Evolutionary conservation across 1,140 invertebrate species (phyloP).

Genomic region (Anoplolepis gracilipes): DNA sequence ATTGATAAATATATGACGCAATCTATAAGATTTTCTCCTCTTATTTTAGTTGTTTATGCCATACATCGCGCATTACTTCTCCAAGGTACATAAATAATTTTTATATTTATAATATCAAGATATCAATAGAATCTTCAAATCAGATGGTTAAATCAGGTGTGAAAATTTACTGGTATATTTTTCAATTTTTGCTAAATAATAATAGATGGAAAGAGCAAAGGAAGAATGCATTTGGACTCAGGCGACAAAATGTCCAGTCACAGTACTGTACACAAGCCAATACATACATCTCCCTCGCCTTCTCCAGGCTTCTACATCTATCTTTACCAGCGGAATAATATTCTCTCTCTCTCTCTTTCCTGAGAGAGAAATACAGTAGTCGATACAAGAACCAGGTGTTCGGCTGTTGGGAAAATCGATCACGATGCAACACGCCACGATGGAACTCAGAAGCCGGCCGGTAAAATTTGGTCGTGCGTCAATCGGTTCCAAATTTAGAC

Average conservation of each 20-base stretch:
- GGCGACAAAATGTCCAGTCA: conserved; percentile 6
- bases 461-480: conserved; percentile 68
- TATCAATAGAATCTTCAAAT: not conserved
- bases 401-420: conserved; percentile 67
- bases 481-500: conserved; percentile 72
- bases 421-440: conserved; percentile 16
- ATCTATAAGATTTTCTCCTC: not conserved
- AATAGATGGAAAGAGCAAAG: not conserved
- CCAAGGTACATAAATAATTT: not conserved
- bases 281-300: conserved; percentile 41
- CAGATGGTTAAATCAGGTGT: not conserved
- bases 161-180: not conserved
- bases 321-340: conserved; percentile 51
- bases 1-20: not conserved
- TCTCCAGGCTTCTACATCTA: conserved; percentile 51
- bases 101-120: not conserved
- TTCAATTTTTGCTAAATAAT: not conserved
- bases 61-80: not conserved
- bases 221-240: not conserved
- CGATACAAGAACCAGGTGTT: conserved; percentile 68
- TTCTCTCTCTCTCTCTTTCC: conserved; percentile 19
- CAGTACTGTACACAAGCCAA: not conserved
- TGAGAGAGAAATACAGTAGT: not conserved
- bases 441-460: conserved; percentile 31
- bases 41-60: not conserved